Evolutionary conservation across 2,888 invertebrate species (phyloP), one percentile per base, ranked within the genome.

Genomic region (Tachina lurida): DNA sequence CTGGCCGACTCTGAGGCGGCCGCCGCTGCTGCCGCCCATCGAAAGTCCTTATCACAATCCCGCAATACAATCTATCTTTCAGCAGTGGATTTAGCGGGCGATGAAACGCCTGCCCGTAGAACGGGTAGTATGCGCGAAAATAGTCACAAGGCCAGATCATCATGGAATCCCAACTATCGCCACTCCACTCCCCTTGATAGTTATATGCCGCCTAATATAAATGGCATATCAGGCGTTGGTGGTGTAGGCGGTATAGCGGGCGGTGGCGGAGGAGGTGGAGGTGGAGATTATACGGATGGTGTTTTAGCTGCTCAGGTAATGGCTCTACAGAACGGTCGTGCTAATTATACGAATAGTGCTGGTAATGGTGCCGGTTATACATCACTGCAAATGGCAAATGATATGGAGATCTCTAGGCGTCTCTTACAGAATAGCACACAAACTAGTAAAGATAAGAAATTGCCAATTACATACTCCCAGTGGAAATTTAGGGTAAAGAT

Each of bases 61-160:
- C 92, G 94, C 68, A 94, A 94, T 89, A 95, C 95, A 17, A 93
- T 95, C 58, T 95, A 95, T 89, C 94, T 94, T 88, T 95, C 95
- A 73, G 94, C 94, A 1, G 93, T 94, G 60, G 94, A 95, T 90
- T 90, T 95, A 81, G 91, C 90, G 22, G 90, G 90, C 8, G 91
- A 92, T 88, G 92, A 91, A 75, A 88, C 90, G 10, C 90, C 89
- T 0, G 85, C 88, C 17, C 89, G 88, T 43, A 89, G 92, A 2
- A 88, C 88, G 71, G 89, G 89, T 47, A 90, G 90, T 75, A 84
- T 90, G 56, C 89, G 89, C 10, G 90, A 89, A 75, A 90, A 88
- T 73, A 89, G 89, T 10, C 58, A 83, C 15, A 87, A 74, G 39
- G 45, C 43, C 7, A 81, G 85, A 58, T 68, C 81, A n/a, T 83